Conservation (phyloP, 2,888 invertebrate species). For the Amorpha juglandis region DNA sequence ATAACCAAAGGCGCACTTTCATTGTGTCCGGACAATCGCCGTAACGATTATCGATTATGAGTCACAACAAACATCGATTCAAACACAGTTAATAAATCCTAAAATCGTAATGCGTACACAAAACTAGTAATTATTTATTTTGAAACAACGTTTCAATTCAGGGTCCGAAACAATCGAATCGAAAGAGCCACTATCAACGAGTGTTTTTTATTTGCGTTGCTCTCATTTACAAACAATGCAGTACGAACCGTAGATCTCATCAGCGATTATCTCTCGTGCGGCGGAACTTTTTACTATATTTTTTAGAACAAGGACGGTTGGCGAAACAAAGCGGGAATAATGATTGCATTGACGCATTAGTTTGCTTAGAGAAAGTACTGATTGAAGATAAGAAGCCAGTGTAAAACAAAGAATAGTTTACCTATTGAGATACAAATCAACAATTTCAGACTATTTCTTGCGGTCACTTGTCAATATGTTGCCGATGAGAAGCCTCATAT, state of each 20-base stretch:
- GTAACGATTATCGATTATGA: conserved; percentile 1
- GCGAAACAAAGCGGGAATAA: conserved; percentile 60
- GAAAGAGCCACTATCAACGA: conserved; percentile 53
- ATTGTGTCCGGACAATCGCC: conserved; percentile 2
- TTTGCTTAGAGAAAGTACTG: conserved; percentile 55
- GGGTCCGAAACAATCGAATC: conserved; percentile 54
- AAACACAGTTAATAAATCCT: conserved; percentile 36
- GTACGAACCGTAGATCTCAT: conserved; percentile 66
- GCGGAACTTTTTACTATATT: conserved; percentile 25
- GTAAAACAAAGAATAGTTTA: conserved; percentile 53
- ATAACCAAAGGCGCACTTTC: not conserved
- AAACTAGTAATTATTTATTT: conserved; percentile 45
- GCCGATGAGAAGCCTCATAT: not conserved
- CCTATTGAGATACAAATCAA: conserved; percentile 20
- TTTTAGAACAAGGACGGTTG: conserved; percentile 46
- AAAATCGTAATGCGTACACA: conserved; percentile 35
- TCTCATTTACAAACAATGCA: conserved; percentile 80
- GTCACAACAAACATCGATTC: conserved; percentile 15
- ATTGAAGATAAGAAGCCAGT: conserved; percentile 43
- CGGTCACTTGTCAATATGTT: not conserved
- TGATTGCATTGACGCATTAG: conserved; percentile 61
- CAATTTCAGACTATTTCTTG: not conserved
- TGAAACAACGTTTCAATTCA: conserved; percentile 51
- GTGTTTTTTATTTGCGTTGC: conserved; percentile 58
- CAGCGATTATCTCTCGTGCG: conserved; percentile 63